A percentile compares a stretch with the other conserved stretches of the same genome.
Evolutionary conservation across 1,140 invertebrate genomes (phyloP).

Genomic region (Sinonovacula constricta): DNA sequence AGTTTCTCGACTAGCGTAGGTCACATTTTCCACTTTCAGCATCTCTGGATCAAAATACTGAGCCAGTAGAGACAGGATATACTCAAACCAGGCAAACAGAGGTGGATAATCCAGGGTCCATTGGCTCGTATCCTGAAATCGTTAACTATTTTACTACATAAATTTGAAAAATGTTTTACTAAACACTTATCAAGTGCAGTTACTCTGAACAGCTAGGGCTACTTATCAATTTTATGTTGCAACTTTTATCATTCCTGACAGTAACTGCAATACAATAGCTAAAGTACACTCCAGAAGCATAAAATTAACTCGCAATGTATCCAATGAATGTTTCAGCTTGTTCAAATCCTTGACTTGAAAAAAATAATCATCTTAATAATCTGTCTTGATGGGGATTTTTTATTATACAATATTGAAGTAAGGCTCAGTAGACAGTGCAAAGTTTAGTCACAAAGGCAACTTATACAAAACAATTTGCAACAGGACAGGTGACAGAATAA

Average conservation of each 20-base stretch:
- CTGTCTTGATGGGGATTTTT: no score
- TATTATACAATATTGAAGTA: no score
- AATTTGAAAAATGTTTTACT: neutral
- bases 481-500: no score
- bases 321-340: neutral
- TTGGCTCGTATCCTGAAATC: conserved; percentile 89
- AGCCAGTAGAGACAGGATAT: conserved; percentile 88
- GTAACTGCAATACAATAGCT: neutral
- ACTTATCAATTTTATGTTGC: neutral
- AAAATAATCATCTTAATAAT: no score
- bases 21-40: conserved; percentile 89
- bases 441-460: no score
- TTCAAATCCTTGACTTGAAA: no score
- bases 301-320: neutral
- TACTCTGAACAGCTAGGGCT: neutral
- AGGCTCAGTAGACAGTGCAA: no score
- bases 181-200: neutral
- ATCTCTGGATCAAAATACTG: conserved; percentile 92
- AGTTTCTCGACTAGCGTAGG: conserved; percentile 89
- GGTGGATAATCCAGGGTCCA: conserved; percentile 99
- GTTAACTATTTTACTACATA: neutral
- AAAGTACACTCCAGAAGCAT: neutral
- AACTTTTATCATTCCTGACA: neutral
- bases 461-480: no score
- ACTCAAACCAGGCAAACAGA: conserved; percentile 99